A percentile compares a stretch with the other conserved stretches of the same genome.
phyloP scores from a whole-genome alignment of 2,113 vertebrate species.

The Chelonoidis abingdonii region DNA sequence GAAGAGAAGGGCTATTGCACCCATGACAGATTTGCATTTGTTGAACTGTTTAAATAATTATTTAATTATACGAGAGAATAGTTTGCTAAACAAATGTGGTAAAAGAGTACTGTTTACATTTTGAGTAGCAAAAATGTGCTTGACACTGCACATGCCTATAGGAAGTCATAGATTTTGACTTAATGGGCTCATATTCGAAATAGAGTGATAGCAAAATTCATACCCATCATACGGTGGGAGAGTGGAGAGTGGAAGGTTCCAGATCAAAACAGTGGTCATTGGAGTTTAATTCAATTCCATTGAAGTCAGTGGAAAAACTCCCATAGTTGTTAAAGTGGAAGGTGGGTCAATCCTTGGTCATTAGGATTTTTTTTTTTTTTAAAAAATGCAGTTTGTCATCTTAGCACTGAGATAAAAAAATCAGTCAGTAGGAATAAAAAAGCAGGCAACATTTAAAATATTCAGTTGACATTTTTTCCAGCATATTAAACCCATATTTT shows the following conservation, averaged over 20 bases:
- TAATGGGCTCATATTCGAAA: background rate
- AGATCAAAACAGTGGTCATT: background rate
- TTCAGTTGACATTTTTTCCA: background rate
- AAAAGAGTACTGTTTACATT: background rate
- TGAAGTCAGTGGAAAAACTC: background rate
- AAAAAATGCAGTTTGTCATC: background rate
- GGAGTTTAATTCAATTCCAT: background rate
- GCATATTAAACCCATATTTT: constrained; percentile 36
- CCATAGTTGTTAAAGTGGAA: background rate
- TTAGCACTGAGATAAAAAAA: background rate
- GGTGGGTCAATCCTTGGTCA: background rate
- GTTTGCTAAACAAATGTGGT: background rate
- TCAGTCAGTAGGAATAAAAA: background rate
- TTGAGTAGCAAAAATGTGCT: accelerated
- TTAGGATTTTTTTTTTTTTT: background rate
- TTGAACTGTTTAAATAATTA: background rate
- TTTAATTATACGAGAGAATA: background rate
- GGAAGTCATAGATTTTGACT: background rate
- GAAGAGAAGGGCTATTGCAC: background rate
- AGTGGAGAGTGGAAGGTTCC: background rate
- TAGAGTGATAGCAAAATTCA: background rate
- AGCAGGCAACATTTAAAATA: background rate
- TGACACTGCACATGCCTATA: background rate
- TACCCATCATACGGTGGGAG: accelerated
- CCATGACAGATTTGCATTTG: background rate